phyloP scores from a whole-genome alignment of 2,888 invertebrate genomes.

The Drosophila peninsularis region DNA sequence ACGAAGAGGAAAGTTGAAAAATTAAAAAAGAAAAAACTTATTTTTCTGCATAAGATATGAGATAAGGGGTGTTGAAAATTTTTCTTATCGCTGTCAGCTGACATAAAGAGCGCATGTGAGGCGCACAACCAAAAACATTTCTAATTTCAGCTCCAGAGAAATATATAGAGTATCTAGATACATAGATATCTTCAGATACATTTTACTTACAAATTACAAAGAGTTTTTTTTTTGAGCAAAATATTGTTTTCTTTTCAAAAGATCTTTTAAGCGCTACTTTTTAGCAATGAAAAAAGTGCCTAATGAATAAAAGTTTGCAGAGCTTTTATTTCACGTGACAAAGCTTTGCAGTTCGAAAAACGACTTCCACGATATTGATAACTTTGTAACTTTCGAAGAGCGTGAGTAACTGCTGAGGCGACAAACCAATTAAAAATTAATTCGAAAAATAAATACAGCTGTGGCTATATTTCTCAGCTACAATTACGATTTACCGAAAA shows the following conservation, averaged over 20 bases:
- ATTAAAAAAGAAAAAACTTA: background rate
- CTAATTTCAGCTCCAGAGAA: background rate
- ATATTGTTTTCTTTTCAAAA: background rate
- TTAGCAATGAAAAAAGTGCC: slow-evolving; percentile 24
- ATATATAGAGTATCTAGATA: background rate
- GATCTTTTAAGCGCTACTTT: slow-evolving; percentile 26
- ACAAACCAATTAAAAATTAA: slow-evolving; percentile 13
- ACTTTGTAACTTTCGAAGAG: slow-evolving; percentile 33
- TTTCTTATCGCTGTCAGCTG: slow-evolving; percentile 63
- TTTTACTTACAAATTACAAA: slow-evolving; percentile 1
- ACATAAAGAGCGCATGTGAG: slow-evolving; percentile 46
- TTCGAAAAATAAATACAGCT: slow-evolving; percentile 26
- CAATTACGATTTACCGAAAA: slow-evolving; percentile 8
- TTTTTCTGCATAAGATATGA: slow-evolving; percentile 17
- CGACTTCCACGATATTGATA: slow-evolving; percentile 38
- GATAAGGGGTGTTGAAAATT: slow-evolving; percentile 28
- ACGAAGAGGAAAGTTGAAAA: background rate
- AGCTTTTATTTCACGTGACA: slow-evolving; percentile 77
- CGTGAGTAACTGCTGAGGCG: slow-evolving; percentile 5
- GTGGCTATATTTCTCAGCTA: slow-evolving; percentile 18
- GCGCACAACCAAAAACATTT: background rate
- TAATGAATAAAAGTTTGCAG: slow-evolving; percentile 50
- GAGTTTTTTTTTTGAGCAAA: background rate
- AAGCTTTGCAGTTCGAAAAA: slow-evolving; percentile 74
- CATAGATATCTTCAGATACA: too few relatives aligned